Percentiles rank a stretch among this genome's conserved stretches.
These are phyloP conservation scores for Rousettus leschenaultii DNA, from an alignment of 2,113 vertebrate species.

Conservation along the genomic window DNA sequence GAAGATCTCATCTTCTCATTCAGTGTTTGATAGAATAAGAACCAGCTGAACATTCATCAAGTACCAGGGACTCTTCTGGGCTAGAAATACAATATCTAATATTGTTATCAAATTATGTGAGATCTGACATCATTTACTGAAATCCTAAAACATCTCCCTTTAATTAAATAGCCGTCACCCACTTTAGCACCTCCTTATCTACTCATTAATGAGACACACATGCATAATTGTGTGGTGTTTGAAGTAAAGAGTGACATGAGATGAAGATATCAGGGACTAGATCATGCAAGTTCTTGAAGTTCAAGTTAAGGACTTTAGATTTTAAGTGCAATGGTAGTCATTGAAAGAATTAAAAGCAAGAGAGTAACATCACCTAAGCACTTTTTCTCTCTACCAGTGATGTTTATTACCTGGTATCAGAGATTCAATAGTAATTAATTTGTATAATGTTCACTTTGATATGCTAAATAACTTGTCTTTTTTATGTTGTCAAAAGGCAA, in stretches of 20 bases:
- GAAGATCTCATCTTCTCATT: background rate
- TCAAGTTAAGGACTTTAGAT: background rate
- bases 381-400: background rate
- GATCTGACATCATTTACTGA: background rate
- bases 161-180: background rate
- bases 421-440: background rate
- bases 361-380: background rate
- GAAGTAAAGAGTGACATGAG: background rate
- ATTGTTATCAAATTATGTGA: background rate
- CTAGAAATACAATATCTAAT: background rate
- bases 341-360: background rate
- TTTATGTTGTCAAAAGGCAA: background rate
- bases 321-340: background rate
- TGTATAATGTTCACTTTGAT: background rate
- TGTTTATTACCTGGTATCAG: background rate
- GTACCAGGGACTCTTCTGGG: background rate
- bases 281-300: background rate
- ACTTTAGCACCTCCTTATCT: background rate
- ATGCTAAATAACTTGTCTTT: background rate
- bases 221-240: background rate
- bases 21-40: background rate
- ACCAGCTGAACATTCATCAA: background rate
- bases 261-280: background rate
- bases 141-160: background rate
- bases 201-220: background rate